phyloP scores from a whole-genome alignment of 2,797 vertebrate species.

The Gymnoscopelus braueri region DNA sequence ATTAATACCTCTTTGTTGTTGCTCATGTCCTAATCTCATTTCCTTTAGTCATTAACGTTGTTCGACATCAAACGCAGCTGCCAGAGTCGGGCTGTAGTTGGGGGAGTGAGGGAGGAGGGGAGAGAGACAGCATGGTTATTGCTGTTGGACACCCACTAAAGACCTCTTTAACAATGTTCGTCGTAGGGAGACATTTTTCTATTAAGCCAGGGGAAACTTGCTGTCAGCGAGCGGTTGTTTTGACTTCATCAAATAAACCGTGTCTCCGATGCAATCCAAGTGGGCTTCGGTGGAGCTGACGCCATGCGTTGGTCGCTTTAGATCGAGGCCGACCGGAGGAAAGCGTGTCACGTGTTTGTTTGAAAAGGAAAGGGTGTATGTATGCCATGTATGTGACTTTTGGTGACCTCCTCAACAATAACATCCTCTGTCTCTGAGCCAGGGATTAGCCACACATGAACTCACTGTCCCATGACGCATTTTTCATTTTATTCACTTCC shows the following conservation, averaged over 20 bases:
- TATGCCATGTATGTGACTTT: slow-evolving; percentile 40
- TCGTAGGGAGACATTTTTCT: slow-evolving; percentile 42
- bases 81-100: not conserved
- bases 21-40: slow-evolving; percentile 72
- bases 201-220: slow-evolving; percentile 43
- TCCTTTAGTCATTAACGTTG: slow-evolving; percentile 74
- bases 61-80: slow-evolving; percentile 72
- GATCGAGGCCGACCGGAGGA: slow-evolving; percentile 18
- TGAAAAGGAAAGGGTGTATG: slow-evolving; percentile 12
- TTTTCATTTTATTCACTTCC: slow-evolving; percentile 70
- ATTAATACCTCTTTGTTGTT: slow-evolving; percentile 73
- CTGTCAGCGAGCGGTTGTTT: slow-evolving; percentile 11
- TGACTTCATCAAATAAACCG: slow-evolving; percentile 31
- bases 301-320: slow-evolving; percentile 11
- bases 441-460: slow-evolving; percentile 67
- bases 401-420: slow-evolving; percentile 58
- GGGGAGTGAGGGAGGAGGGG: slow-evolving; percentile 13
- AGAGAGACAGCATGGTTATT: slow-evolving; percentile 41
- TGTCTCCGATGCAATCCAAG: slow-evolving; percentile 9
- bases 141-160: slow-evolving; percentile 59
- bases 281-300: slow-evolving; percentile 1
- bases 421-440: slow-evolving; percentile 54
- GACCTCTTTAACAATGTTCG: slow-evolving; percentile 46
- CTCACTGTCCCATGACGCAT: slow-evolving; percentile 65
- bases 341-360: slow-evolving; percentile 16